These are phyloP conservation scores for Palythoa grandis DNA, from an alignment of 92 coral and sea anemone species.

Conservation along the genomic window DNA sequence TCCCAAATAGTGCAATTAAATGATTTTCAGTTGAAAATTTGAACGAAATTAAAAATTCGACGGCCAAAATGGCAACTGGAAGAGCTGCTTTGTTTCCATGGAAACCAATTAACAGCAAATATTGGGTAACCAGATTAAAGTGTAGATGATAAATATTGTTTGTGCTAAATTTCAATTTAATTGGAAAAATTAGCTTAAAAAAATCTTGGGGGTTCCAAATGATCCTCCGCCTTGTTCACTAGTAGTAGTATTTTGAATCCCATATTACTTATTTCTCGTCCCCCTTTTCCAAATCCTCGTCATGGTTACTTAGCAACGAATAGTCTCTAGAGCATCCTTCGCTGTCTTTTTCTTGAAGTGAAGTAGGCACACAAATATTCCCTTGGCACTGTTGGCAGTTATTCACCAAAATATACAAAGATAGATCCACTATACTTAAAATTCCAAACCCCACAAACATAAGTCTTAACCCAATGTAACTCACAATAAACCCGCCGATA, in stretches of 20 bases:
- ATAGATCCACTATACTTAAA: constrained; percentile 62
- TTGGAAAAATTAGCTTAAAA: too few relatives aligned
- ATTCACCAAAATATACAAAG: constrained; percentile 65
- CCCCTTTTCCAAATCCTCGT: neutral
- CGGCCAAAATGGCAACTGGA: too few relatives aligned
- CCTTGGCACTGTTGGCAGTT: constrained; percentile 48
- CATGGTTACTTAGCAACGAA: neutral
- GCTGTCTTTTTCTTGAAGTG: neutral
- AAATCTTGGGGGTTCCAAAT: too few relatives aligned
- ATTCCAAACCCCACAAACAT: constrained; percentile 83
- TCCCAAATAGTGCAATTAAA: too few relatives aligned
- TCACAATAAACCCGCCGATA: constrained; percentile 84
- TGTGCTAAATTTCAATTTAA: too few relatives aligned
- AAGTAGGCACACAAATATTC: neutral
- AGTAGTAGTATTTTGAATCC: neutral
- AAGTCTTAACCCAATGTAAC: constrained; percentile 64
- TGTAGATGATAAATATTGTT: too few relatives aligned
- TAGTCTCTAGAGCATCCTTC: neutral
- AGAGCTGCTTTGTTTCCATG: too few relatives aligned
- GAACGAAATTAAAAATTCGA: too few relatives aligned
- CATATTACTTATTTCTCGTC: neutral
- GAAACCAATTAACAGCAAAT: too few relatives aligned
- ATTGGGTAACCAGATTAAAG: too few relatives aligned
- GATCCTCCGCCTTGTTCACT: neutral
- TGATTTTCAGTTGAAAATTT: too few relatives aligned